Evolutionary conservation across 2,797 vertebrate genomes (phyloP).

Genomic region (Falco naumanni): DNA sequence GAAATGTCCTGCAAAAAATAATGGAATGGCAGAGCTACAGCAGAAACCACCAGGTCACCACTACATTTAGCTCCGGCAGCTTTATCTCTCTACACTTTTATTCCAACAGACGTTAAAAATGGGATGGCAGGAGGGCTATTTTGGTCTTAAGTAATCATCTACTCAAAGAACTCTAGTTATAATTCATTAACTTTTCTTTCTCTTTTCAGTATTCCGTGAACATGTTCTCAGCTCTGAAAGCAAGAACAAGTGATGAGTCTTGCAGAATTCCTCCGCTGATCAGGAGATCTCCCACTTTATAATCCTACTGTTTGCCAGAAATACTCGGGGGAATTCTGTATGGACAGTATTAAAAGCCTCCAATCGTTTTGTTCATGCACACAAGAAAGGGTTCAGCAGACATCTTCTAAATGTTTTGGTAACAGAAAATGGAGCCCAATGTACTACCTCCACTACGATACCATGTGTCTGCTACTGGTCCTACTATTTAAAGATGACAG

Average conservation of each 20-base stretch:
- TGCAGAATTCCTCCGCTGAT: not conserved
- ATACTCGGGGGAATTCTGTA: not conserved
- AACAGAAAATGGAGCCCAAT: not conserved
- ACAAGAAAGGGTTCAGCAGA: not conserved
- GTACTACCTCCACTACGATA: not conserved
- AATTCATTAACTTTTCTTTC: not conserved
- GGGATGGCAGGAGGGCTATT: not conserved
- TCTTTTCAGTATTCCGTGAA: not conserved
- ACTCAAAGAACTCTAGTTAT: not conserved
- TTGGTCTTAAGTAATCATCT: not conserved
- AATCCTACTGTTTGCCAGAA: not conserved
- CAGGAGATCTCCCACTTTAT: not conserved
- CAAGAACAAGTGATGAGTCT: not conserved
- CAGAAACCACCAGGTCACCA: not conserved
- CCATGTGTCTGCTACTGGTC: fast-evolving
- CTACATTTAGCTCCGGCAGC: not conserved
- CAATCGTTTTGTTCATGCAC: not conserved
- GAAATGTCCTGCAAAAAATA: not conserved
- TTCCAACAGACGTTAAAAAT: not conserved
- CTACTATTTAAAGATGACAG: not conserved
- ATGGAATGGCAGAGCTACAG: not conserved
- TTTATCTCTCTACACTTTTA: not conserved
- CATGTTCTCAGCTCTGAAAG: not conserved
- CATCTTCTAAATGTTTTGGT: not conserved
- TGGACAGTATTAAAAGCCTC: not conserved